Conservation (phyloP, 2,888 invertebrate species). For the Mylabris sibirica region DNA sequence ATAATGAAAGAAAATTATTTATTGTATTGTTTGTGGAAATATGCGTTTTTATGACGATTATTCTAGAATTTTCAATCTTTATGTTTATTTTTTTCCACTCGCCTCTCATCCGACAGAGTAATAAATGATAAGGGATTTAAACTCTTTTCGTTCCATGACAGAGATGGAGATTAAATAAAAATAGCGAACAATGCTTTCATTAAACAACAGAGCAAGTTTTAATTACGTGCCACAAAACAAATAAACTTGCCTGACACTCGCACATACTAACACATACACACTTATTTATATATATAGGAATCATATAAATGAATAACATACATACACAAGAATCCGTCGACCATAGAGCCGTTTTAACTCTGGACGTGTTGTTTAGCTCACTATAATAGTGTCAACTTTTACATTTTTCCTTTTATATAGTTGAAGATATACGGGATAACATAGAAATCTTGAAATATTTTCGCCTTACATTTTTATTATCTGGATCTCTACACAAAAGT, state of each 20-base stretch:
- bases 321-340: conserved; percentile 4
- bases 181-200: conserved; percentile 43
- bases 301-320: conserved; percentile 11
- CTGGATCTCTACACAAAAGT: too few species aligned
- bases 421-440: neutral
- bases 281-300: neutral
- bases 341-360: conserved; percentile 9
- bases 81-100: neutral
- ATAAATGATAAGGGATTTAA: conserved; percentile 47
- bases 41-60: conserved; percentile 15
- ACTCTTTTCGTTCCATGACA: conserved; percentile 43
- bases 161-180: conserved; percentile 44
- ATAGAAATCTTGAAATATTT: too few species aligned
- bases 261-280: conserved; percentile 22
- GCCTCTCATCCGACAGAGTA: conserved; percentile 25
- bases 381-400: neutral
- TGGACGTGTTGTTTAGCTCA: neutral
- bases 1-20: conserved; percentile 19
- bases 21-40: conserved; percentile 7
- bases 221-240: conserved; percentile 45
- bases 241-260: conserved; percentile 36
- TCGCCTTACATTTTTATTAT: too few species aligned
- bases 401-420: neutral
- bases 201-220: conserved; percentile 45
- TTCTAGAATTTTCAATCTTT: conserved; percentile 19